Conservation (phyloP, 2,797 vertebrate genomes). For the Australoheros facetus region DNA sequence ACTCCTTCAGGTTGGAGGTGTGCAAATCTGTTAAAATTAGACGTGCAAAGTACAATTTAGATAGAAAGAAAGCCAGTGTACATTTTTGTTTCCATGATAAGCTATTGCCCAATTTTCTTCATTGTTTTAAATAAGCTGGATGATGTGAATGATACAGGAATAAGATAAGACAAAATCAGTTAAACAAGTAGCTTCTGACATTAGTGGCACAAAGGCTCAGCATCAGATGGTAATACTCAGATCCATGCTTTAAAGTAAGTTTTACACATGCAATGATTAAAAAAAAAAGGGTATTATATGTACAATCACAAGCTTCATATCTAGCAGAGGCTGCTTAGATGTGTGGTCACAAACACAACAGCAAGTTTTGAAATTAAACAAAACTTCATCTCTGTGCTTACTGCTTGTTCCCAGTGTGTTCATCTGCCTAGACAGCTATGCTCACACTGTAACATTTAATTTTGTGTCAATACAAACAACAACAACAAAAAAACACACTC, state of each 20-base stretch:
- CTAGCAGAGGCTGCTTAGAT: neutral
- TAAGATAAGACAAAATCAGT: slow-evolving; percentile 11
- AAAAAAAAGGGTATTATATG: neutral
- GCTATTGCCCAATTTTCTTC: neutral
- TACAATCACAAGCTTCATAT: slow-evolving; percentile 6
- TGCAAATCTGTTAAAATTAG: slow-evolving; percentile 6
- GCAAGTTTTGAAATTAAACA: neutral
- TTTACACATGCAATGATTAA: neutral
- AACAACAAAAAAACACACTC: neutral
- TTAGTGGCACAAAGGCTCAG: neutral
- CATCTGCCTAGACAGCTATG: neutral
- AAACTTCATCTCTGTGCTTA: neutral
- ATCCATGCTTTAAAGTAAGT: neutral
- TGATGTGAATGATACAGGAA: slow-evolving; percentile 6
- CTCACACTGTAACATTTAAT: neutral
- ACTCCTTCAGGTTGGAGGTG: slow-evolving; percentile 15
- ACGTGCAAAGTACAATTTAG: neutral
- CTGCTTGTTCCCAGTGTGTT: neutral
- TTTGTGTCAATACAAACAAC: neutral
- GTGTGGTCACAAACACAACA: neutral
- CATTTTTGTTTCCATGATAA: neutral
- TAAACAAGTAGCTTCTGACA: slow-evolving; percentile 14
- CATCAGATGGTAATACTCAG: neutral
- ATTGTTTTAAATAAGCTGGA: slow-evolving; percentile 9
- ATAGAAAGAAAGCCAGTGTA: neutral